Evolutionary conservation across 2,888 invertebrate species (phyloP).

Genomic region (Yponomeuta evonymella): DNA sequence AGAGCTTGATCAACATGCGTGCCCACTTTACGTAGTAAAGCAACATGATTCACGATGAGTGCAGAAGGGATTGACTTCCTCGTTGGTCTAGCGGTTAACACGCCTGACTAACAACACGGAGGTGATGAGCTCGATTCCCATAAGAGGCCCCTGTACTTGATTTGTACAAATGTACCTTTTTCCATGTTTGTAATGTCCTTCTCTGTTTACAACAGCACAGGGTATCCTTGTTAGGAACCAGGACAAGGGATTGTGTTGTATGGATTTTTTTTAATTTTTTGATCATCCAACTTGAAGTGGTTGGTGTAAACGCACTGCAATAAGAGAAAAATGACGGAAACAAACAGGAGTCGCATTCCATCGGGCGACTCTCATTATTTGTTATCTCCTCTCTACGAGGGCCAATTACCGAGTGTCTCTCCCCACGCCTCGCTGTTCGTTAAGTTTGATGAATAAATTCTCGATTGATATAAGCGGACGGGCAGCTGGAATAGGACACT

Average conservation of each 20-base stretch:
- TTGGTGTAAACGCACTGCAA: not conserved
- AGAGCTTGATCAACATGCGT: too few species aligned
- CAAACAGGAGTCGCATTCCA: not conserved
- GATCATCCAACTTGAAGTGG: not conserved
- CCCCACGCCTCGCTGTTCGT: not conserved
- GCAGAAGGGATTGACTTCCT: too few species aligned
- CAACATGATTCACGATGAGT: too few species aligned
- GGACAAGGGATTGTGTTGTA: not conserved
- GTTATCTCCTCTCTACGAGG: slow-evolving; percentile 40
- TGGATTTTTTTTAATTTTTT: not conserved
- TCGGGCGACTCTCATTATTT: slow-evolving; percentile 23
- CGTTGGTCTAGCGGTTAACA: too few species aligned
- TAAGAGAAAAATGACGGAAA: not conserved
- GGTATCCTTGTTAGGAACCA: too few species aligned
- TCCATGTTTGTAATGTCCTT: not conserved
- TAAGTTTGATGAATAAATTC: not conserved
- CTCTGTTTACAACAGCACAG: too few species aligned
- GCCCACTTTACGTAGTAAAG: too few species aligned
- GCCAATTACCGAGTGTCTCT: slow-evolving; percentile 55
- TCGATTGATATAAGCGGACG: not conserved
- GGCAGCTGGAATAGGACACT: not conserved
- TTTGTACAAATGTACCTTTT: too few species aligned
- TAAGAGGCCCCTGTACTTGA: too few species aligned
- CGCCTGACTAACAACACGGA: too few species aligned
- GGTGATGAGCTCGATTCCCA: too few species aligned